Evolutionary conservation across 2,797 vertebrate species (phyloP).

Genomic region (Sitta carolinensis): DNA sequence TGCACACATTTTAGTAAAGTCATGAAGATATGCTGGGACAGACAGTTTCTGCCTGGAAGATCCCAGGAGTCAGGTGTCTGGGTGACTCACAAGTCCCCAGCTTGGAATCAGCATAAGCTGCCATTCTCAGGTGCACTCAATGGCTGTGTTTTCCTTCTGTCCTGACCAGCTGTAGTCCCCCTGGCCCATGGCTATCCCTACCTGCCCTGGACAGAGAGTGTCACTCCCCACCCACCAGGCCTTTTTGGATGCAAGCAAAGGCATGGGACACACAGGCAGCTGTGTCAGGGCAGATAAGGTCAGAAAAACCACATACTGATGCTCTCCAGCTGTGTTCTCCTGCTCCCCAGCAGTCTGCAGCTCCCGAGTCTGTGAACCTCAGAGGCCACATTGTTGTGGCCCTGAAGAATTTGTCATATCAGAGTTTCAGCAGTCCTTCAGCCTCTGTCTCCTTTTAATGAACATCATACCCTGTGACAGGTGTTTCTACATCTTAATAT

Average conservation of each 20-base stretch:
- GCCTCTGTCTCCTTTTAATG: neutral
- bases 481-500: neutral
- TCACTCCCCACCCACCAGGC: neutral
- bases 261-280: neutral
- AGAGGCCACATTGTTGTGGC: neutral
- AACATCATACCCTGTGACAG: neutral
- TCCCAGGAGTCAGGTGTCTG: neutral
- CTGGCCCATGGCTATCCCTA: accelerated
- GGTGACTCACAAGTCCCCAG: neutral
- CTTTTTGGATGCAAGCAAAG: neutral
- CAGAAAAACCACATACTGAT: neutral
- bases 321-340: neutral
- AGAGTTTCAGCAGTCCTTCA: neutral
- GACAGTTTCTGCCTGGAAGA: neutral
- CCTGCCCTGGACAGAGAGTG: neutral
- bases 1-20: neutral
- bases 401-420: neutral
- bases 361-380: neutral
- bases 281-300: accelerated
- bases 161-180: neutral
- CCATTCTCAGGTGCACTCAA: neutral
- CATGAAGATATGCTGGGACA: accelerated
- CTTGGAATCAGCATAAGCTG: neutral
- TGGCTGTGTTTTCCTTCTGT: accelerated
- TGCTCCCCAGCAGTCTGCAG: neutral